A percentile compares a stretch with the other conserved stretches of the same genome.
Evolutionary conservation across 2,113 vertebrate genomes (phyloP).

Genomic region (Hymenochirus boettgeri): DNA sequence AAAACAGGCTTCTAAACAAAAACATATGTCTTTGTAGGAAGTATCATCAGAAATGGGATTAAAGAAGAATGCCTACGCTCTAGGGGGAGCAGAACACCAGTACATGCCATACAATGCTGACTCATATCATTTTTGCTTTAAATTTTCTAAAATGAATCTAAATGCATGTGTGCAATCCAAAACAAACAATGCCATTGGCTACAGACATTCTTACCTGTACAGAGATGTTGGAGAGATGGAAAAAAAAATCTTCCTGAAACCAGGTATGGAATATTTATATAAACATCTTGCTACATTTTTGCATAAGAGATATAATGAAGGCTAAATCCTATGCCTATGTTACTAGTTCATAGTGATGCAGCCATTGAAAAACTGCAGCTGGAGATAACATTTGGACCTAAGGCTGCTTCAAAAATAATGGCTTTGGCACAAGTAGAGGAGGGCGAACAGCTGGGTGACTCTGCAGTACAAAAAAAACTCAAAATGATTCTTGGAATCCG

Average conservation of each 20-base stretch:
- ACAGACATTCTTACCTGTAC: conserved; percentile 53
- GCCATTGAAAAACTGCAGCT: conserved; percentile 66
- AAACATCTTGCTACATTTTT: neutral
- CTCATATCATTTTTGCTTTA: conserved; percentile 50
- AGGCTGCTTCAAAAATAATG: conserved; percentile 63
- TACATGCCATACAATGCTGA: conserved; percentile 31
- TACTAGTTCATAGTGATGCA: conserved; percentile 51
- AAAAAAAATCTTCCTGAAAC: conserved; percentile 48
- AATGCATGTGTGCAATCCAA: conserved; percentile 58
- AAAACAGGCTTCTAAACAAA: neutral
- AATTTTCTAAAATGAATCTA: conserved; percentile 49
- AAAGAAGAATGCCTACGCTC: conserved; percentile 28
- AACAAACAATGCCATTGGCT: conserved; percentile 56
- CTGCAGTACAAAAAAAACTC: conserved; percentile 58
- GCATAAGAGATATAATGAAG: neutral
- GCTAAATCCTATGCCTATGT: conserved; percentile 29
- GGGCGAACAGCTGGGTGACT: conserved; percentile 43
- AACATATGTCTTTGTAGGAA: neutral
- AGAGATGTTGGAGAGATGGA: conserved; percentile 60
- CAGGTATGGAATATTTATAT: conserved; percentile 54
- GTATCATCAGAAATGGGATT: conserved; percentile 49
- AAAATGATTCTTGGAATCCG: conserved; percentile 59
- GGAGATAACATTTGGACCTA: conserved; percentile 66
- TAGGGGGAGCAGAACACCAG: conserved; percentile 27
- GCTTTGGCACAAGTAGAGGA: conserved; percentile 49